Evolutionary conservation across 64 coral and sea anemone species (phyloP).

Genomic region (Montipora cactus): DNA sequence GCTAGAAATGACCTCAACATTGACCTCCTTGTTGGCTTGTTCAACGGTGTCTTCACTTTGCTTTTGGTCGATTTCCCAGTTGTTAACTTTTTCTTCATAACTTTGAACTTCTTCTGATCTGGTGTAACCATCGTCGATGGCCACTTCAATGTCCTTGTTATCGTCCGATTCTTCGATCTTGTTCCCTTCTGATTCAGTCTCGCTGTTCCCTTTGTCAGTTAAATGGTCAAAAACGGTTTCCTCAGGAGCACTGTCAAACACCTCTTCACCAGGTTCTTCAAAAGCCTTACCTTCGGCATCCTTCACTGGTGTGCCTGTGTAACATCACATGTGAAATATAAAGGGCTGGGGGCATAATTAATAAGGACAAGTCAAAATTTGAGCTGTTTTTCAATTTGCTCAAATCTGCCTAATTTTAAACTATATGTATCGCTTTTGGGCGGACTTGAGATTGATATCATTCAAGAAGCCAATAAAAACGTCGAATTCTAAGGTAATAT

Average conservation of each 20-base stretch:
- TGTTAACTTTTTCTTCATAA: constrained; percentile 34
- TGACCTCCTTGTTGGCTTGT: not conserved
- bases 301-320: constrained; percentile 29
- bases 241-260: not conserved
- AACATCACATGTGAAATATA: not conserved
- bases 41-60: not conserved
- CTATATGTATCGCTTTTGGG: too few relatives aligned
- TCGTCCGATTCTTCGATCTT: not conserved
- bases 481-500: too few relatives aligned
- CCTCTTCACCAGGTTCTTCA: constrained; percentile 7
- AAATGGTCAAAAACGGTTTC: constrained; percentile 37
- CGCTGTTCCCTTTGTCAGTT: not conserved
- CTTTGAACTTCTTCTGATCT: not conserved
- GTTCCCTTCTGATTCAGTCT: not conserved
- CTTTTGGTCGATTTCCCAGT: not conserved
- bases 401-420: too few relatives aligned
- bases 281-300: not conserved
- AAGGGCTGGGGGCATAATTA: not conserved
- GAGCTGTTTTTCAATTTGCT: too few relatives aligned
- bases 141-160: not conserved
- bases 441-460: too few relatives aligned
- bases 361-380: too few relatives aligned
- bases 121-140: not conserved
- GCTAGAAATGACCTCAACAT: constrained; percentile 2
- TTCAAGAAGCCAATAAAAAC: too few relatives aligned